Base-by-base conservation (phyloP, 2,113 vertebrate species). In the Halichoerus grypus region DNA sequence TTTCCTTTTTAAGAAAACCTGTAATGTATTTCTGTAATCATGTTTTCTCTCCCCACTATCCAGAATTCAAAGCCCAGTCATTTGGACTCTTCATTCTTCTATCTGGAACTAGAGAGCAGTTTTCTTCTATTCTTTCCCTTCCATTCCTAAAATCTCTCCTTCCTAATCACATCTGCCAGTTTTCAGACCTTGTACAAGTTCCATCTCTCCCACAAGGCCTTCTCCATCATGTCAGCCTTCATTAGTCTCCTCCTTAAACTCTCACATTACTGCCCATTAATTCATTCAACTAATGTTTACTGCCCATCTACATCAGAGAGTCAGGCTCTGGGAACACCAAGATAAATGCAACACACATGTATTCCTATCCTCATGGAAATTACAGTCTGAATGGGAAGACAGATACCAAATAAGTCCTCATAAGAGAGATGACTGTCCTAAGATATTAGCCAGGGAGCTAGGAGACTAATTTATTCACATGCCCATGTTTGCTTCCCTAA, bases 1-100 rank as follows among this genome's bases (percentile, higher is more conserved):
- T 93, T 90, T n/a, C 7, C 42, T 72, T 96, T 96, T 79, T 81
- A 93, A 96, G 53, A 94, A 94, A 89, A 90, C 7, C 12, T 14
- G 49, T 91, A 80, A 84, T 67, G 1, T 72, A 87, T 92, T 83
- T 90, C 88, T 89, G 7, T 85, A 94, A 94, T 46, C 55, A 84
- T 89, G 39, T 81, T 91, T 93, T 84, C 77, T 55, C 16, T 92
- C 59, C 28, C 69, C 19, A 59, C 79, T 96, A 95, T 9, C 28
- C 59, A 97, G 39, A 95, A 72, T 86, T 86, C 67, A 92, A 96
- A 97, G 36, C 42, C 89, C 49, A 57, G 33, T 39, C 53, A 76
- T 82, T 83, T 82, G 21, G 24, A 91, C 31, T 26, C 46, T 83
- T 89, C 7, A 31, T 88, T 96, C 31, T 90, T 96, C 71, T 49